Evolutionary conservation across 1,140 invertebrate species (phyloP), one percentile per base, ranked within the genome.

Genomic region (Drosophila pachea): DNA sequence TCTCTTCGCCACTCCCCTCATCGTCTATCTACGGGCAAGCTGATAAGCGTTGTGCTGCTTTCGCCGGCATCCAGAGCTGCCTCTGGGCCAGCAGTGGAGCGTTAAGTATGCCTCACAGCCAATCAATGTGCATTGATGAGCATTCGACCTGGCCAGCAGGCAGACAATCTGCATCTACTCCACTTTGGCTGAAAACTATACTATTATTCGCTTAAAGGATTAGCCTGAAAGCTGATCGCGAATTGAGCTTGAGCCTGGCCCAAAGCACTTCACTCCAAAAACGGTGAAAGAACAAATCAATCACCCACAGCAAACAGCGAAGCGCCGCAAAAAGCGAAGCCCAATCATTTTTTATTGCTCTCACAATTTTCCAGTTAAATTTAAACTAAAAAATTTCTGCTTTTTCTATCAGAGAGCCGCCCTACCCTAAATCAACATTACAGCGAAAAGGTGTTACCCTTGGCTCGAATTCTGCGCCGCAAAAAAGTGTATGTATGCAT

Each of bases 361-460:
- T 43, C 8, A 42, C 60, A 53, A 53, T 53, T 50, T 32, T 8
- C 22, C 29, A 53, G 52, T 55, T 64, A 55, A 64, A 64, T 55
- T 45, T 35, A 43, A 63, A 7, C 48, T 33, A 50, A n/a, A 54
- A 36, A 36, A 38, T 3, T 35, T 22, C 14, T 8, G 5, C 5
- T 36, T 54, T 22, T 22, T 22, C 22, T 22, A 22, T 22, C 22
- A 22, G 22, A 8, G 32, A 67, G 38, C 12, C 65, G 43, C 60
- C 58, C 67, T 22, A 22, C 62, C 59, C 54, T 42, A 71, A 82
- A 77, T 53, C 66, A 78, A 62, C 78, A 70, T 64, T 68, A 83
- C 79, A 83, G 49, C 73, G 70, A 83, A 83, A 83, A 76, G 79
- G 79, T 83, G 79, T 83, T 78, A 84, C 79, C 65, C 72, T 62